Evolutionary conservation across 2,113 vertebrate species (phyloP), one percentile per base, ranked within the genome.

Genomic region (Balaeniceps rex): DNA sequence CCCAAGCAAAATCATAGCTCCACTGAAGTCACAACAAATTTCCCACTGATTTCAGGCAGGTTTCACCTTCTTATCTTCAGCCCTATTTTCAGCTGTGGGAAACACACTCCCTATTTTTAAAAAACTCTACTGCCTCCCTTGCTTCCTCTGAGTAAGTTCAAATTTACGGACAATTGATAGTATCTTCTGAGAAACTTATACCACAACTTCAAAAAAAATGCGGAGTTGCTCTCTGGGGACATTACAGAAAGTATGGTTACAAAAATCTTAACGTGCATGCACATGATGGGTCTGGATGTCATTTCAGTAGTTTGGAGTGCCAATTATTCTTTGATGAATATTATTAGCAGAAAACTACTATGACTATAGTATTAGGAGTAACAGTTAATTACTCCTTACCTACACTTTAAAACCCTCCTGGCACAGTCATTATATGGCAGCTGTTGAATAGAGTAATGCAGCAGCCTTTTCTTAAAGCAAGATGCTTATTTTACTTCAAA

Each of bases 401-500:
- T 92, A 92, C 34, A 54, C 82, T 91, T 90, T 72, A 78, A 93
- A 84, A 75, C 22, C 80, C 66, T 92, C 80, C 80, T 82, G 65
- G 77, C 36, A 85, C 38, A 84, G 57, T 49, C 80, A 54, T 75
- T 92, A 64, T 14, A 81, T n/a, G 31, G 77, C 91, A 94, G 88
- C 77, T 97, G 91, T 72, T 96, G 66, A 92, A 92, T 3, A 89
- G 51, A 94, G 74, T 57, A 94, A 88, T 22, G 63, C 83, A 94
- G 66, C 49, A 96, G 69, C 34, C 83, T 93, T 76, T 85, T 85
- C 96, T 89, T 79, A 91, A 91, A 85, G 57, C 69, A 84, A 87
- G 70, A 94, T 64, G 58, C 70, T 94, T 95, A 92, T 91, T 96
- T 94, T 76, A 92, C 70, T 94, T 88, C 61, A 87, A 65, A 97